Evolutionary conservation across 2,888 invertebrate species (phyloP).

Genomic region (Idaea straminata): DNA sequence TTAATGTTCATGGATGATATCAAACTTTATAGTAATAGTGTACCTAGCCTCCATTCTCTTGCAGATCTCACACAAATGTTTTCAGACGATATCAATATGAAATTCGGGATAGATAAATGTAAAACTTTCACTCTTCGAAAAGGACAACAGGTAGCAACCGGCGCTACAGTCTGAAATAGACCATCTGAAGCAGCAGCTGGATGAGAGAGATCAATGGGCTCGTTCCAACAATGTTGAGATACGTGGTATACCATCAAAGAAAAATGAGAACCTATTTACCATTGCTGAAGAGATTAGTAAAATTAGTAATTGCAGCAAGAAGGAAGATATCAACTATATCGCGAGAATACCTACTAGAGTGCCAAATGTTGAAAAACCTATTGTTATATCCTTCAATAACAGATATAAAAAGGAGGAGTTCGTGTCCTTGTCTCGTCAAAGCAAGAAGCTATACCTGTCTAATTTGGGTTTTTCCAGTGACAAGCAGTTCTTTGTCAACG

Average conservation of each 20-base stretch:
- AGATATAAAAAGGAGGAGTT: constrained; percentile 20
- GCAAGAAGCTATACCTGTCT: constrained; percentile 4
- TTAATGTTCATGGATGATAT: background rate
- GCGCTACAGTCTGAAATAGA: constrained; percentile 6
- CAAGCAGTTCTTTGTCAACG: constrained; percentile 18
- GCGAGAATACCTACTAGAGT: constrained; percentile 10
- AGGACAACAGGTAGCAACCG: too few species aligned
- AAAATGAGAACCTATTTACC: constrained; percentile 9
- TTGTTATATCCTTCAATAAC: constrained; percentile 12
- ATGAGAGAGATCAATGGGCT: constrained; percentile 9
- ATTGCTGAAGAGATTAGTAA: background rate
- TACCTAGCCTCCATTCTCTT: background rate
- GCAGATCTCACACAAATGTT: constrained; percentile 12
- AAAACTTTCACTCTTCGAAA: constrained; percentile 3
- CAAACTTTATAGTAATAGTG: constrained; percentile 1
- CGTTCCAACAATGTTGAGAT: constrained; percentile 6
- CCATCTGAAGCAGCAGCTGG: constrained; percentile 3
- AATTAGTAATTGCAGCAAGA: background rate
- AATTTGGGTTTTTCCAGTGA: constrained; percentile 11
- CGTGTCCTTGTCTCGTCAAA: constrained; percentile 10
- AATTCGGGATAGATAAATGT: constrained; percentile 15
- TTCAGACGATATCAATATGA: constrained; percentile 7
- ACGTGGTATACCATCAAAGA: background rate
- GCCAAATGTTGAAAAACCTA: constrained; percentile 13
- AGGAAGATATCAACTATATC: constrained; percentile 8